Conservation (phyloP, 2,888 invertebrate species). For the Leucoma salicis region DNA sequence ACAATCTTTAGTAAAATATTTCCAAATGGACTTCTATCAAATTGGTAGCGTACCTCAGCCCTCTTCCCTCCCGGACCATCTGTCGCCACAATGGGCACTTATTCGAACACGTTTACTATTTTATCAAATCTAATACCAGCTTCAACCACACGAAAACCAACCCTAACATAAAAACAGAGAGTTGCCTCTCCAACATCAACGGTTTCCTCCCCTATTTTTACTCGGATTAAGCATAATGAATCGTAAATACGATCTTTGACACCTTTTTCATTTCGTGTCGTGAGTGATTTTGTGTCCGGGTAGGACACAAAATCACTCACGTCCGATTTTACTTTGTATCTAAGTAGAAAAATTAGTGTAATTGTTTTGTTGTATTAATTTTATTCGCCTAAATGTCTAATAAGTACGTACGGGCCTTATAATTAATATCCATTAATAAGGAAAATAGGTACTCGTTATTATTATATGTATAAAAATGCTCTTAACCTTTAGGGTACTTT, state of each 20-base stretch:
- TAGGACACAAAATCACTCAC: too few relatives aligned
- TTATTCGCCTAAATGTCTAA: too few relatives aligned
- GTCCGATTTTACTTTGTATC: too few relatives aligned
- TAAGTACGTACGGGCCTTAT: too few relatives aligned
- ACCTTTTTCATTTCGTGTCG: conserved; percentile 76
- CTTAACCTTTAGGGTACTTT: too few relatives aligned
- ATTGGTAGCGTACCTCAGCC: conserved; percentile 5
- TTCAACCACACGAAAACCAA: conserved; percentile 8
- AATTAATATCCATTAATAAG: too few relatives aligned
- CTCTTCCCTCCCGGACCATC: conserved; percentile 58
- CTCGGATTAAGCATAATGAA: conserved; percentile 80
- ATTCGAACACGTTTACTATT: conserved; percentile 70
- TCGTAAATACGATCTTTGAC: conserved; percentile 83
- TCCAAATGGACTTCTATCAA: conserved; percentile 10
- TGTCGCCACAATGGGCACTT: conserved; percentile 78
- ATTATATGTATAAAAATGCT: too few relatives aligned
- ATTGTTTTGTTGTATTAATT: too few relatives aligned
- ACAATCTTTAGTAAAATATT: not conserved
- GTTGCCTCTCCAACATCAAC: conserved; percentile 20
- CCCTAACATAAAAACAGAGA: conserved; percentile 14
- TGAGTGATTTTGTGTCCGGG: conserved; percentile 63
- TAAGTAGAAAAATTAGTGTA: too few relatives aligned
- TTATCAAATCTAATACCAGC: conserved; percentile 60
- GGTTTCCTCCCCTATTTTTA: conserved; percentile 57
- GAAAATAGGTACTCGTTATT: too few relatives aligned